A percentile compares a stretch with the other conserved stretches of the same genome.
Conservation (phyloP, 2,797 vertebrate genomes). For the Pristis pectinata region DNA sequence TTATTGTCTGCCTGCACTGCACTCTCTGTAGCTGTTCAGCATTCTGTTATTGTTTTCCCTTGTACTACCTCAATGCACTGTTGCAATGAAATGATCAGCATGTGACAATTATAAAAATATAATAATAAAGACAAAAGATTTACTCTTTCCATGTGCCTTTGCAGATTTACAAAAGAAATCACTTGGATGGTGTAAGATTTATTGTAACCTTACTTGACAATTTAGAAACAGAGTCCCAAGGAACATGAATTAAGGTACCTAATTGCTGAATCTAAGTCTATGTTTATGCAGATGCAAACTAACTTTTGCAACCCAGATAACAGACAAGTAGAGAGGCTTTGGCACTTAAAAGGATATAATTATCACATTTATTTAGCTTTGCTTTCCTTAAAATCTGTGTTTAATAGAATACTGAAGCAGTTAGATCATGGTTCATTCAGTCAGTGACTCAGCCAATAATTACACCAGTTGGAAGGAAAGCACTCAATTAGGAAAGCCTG, state of each 20-base stretch:
- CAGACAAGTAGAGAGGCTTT: not conserved
- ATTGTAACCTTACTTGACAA: not conserved
- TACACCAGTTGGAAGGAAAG: not conserved
- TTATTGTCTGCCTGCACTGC: too few relatives aligned
- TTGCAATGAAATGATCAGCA: too few relatives aligned
- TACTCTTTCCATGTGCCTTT: not conserved
- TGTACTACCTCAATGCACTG: too few relatives aligned
- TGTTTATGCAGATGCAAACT: not conserved
- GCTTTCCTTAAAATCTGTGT: not conserved
- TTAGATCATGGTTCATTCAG: not conserved
- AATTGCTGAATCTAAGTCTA: not conserved
- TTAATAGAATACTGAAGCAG: not conserved
- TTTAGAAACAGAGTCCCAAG: not conserved
- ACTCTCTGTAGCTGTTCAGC: too few relatives aligned
- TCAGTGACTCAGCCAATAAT: not conserved
- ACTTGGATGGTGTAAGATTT: not conserved
- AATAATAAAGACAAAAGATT: not conserved
- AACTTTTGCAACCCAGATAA: not conserved
- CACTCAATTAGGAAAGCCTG: not conserved
- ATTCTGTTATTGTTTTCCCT: too few relatives aligned
- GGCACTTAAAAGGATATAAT: not conserved
- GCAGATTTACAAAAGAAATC: not conserved
- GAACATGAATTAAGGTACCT: not conserved
- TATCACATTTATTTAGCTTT: not conserved
- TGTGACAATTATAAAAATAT: too few relatives aligned